These are phyloP conservation scores for Meganola albula DNA, from an alignment of 2,888 invertebrate genomes.

Conservation along the genomic window DNA sequence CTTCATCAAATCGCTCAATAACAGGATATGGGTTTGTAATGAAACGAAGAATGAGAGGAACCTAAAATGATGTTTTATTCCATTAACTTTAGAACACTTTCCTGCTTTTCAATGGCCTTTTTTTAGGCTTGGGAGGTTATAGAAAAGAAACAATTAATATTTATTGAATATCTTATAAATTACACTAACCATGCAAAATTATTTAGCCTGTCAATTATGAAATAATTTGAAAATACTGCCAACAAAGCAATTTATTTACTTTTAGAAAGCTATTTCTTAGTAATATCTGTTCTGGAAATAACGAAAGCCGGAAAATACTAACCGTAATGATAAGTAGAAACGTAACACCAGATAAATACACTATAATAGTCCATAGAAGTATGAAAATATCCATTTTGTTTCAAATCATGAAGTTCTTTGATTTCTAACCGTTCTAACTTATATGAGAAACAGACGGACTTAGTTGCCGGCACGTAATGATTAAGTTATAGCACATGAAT, in stretches of 20 bases:
- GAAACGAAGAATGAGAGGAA: conserved; percentile 78
- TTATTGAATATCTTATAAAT: background rate
- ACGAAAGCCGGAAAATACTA: background rate
- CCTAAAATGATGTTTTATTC: conserved; percentile 60
- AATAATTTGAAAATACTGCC: background rate
- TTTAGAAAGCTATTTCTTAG: background rate
- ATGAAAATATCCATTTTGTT: conserved; percentile 35
- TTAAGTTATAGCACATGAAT: too few relatives aligned
- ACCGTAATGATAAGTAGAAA: background rate
- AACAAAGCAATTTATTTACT: background rate
- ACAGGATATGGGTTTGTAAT: conserved; percentile 82
- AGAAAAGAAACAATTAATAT: background rate
- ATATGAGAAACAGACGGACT: background rate
- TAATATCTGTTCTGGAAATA: background rate
- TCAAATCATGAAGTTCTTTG: background rate
- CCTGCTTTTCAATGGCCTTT: background rate
- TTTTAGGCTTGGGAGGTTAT: too few relatives aligned
- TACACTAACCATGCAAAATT: too few relatives aligned
- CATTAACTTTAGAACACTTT: background rate
- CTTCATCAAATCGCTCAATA: conserved; percentile 83
- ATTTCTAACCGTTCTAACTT: background rate
- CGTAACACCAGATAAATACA: conserved; percentile 30
- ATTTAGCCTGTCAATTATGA: too few relatives aligned
- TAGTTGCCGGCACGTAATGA: too few relatives aligned
- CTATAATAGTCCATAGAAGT: conserved; percentile 27